Conservation (phyloP, 2,888 invertebrate species). For the Stratiomys singularior region DNA sequence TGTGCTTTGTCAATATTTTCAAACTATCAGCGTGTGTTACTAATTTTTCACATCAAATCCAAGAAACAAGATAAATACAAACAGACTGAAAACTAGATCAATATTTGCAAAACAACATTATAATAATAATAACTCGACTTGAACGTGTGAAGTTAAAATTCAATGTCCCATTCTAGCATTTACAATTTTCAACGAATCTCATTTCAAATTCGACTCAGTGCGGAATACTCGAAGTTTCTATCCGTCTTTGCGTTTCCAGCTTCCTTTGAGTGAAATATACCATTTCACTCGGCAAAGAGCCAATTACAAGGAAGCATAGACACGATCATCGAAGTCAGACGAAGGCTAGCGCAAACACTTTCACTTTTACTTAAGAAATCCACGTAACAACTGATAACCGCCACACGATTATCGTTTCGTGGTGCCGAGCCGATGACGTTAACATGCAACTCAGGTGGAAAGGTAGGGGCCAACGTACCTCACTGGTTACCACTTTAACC, state of each 20-base stretch:
- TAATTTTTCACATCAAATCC: too few species aligned
- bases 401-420: background rate
- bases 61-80: too few species aligned
- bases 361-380: conserved; percentile 38
- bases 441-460: conserved; percentile 12
- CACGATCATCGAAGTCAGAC: background rate
- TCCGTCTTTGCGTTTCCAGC: background rate
- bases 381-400: conserved; percentile 33
- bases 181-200: too few species aligned
- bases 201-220: background rate
- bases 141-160: too few species aligned
- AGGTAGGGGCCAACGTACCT: conserved; percentile 30
- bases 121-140: too few species aligned
- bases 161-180: too few species aligned
- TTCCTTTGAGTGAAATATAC: background rate
- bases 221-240: conserved; percentile 17
- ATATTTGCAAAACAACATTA: too few species aligned
- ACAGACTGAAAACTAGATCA: too few species aligned
- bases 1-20: too few species aligned
- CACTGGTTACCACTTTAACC: background rate
- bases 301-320: background rate
- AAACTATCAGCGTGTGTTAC: too few species aligned
- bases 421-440: conserved; percentile 2
- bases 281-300: background rate
- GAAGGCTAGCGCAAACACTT: conserved; percentile 15